Evolutionary conservation across 1,140 invertebrate genomes (phyloP).

Genomic region (Scaptomyza graminum): DNA sequence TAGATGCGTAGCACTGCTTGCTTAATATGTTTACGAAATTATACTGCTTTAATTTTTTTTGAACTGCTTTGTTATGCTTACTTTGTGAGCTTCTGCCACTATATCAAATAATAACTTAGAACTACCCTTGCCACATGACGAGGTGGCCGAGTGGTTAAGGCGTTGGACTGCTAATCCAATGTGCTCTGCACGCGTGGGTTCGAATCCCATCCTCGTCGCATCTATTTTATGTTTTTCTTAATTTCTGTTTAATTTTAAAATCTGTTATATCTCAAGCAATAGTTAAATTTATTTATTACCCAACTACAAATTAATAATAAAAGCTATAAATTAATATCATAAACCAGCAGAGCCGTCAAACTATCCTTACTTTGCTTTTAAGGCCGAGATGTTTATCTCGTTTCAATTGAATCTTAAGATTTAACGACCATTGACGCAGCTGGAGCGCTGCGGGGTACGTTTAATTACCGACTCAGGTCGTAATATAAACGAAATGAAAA

Average conservation of each 20-base stretch:
- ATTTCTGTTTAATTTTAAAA: too few relatives aligned
- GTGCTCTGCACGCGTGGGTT: conserved; percentile 92
- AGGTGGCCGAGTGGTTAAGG: conserved; percentile 96
- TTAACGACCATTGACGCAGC: conserved; percentile 41
- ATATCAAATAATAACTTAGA: conserved; percentile 3
- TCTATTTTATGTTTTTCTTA: too few relatives aligned
- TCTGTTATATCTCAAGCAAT: not conserved
- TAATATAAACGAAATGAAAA: conserved; percentile 72
- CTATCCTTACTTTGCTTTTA: conserved; percentile 24
- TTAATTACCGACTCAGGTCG: conserved; percentile 38
- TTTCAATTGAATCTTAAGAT: conserved; percentile 68
- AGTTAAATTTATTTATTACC: not conserved
- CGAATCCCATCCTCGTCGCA: conserved; percentile 94
- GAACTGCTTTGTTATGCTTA: conserved; percentile 16
- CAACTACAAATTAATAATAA: not conserved
- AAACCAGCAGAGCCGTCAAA: not conserved
- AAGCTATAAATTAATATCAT: not conserved
- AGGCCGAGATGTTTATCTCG: conserved; percentile 59
- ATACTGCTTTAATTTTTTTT: conserved; percentile 3
- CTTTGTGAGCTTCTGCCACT: not conserved
- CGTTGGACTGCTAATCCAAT: conserved; percentile 93
- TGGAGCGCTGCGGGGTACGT: conserved; percentile 14
- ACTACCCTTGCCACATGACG: conserved; percentile 84
- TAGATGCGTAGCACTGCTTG: conserved; percentile 10
- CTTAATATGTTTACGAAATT: not conserved